Percentiles rank a stretch among this genome's conserved stretches.
Conservation (phyloP, 2,888 invertebrate genomes). For the Andrena bucephala region DNA sequence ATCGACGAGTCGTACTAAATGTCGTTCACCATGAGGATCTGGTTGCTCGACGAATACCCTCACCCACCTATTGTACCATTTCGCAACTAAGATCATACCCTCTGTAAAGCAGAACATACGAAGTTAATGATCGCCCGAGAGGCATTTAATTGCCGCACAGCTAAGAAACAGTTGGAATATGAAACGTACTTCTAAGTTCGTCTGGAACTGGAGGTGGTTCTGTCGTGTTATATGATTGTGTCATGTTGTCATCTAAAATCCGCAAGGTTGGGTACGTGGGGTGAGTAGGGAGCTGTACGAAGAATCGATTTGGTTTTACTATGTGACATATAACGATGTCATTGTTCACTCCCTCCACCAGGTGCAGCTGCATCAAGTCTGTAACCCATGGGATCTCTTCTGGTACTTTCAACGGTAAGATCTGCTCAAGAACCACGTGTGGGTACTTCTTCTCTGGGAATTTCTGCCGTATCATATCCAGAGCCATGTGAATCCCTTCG, state of each 20-base stretch:
- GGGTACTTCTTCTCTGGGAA: conserved; percentile 94
- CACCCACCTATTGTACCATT: conserved; percentile 93
- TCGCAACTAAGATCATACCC: conserved; percentile 95
- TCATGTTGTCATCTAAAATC: conserved; percentile 93
- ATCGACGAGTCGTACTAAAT: conserved; percentile 96
- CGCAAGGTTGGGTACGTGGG: conserved; percentile 95
- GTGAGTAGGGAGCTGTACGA: conserved; percentile 98
- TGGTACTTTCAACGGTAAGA: conserved; percentile 78
- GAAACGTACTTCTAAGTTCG: conserved; percentile 90
- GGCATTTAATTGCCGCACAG: background rate
- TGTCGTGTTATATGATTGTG: conserved; percentile 91
- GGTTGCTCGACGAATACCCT: conserved; percentile 82
- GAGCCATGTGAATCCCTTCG: conserved; percentile 92
- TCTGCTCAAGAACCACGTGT: conserved; percentile 89
- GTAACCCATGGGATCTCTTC: conserved; percentile 74
- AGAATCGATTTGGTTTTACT: conserved; percentile 94
- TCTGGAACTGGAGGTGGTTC: conserved; percentile 93
- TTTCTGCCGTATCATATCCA: conserved; percentile 93
- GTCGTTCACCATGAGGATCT: conserved; percentile 89
- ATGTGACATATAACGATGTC: conserved; percentile 96
- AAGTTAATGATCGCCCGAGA: conserved; percentile 8
- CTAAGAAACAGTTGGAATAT: background rate
- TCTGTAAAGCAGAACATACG: conserved; percentile 85
- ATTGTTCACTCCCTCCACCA: conserved; percentile 96
- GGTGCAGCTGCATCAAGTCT: conserved; percentile 88